Evolutionary conservation across 2,113 vertebrate genomes (phyloP).

Genomic region (Rattus norvegicus): DNA sequence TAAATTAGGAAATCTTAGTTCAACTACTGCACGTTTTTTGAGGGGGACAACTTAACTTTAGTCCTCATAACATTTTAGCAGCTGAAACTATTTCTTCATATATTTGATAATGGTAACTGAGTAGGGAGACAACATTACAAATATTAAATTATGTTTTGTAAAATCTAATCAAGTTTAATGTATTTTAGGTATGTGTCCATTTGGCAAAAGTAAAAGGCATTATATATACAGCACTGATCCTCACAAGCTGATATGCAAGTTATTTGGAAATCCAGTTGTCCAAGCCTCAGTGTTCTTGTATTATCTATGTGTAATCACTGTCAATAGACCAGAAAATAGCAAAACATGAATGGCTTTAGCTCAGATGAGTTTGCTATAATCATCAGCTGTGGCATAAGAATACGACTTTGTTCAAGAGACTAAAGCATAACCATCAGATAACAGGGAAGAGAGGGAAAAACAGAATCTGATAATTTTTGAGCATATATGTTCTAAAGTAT

Average conservation of each 20-base stretch:
- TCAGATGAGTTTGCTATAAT: not conserved
- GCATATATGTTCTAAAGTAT: not conserved
- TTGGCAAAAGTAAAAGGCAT: not conserved
- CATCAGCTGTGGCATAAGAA: not conserved
- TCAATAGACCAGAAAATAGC: not conserved
- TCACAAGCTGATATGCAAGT: not conserved
- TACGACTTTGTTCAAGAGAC: not conserved
- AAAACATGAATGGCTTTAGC: not conserved
- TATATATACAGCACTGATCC: not conserved
- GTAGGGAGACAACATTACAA: not conserved
- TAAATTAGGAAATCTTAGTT: not conserved
- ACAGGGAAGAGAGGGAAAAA: not conserved
- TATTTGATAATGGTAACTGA: conserved; percentile 23
- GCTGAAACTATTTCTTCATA: not conserved
- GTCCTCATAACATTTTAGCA: conserved; percentile 23
- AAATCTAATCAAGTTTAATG: not conserved
- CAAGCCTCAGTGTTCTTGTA: not conserved
- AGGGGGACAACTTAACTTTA: not conserved
- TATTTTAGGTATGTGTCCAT: conserved; percentile 7
- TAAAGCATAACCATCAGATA: not conserved
- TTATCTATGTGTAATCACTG: not conserved
- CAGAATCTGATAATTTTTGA: not conserved
- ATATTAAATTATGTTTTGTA: conserved; percentile 35
- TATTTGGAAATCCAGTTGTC: conserved; percentile 27
- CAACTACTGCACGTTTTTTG: not conserved